Conservation (phyloP, 2,888 invertebrate genomes). For the Brenthis hecate region DNA sequence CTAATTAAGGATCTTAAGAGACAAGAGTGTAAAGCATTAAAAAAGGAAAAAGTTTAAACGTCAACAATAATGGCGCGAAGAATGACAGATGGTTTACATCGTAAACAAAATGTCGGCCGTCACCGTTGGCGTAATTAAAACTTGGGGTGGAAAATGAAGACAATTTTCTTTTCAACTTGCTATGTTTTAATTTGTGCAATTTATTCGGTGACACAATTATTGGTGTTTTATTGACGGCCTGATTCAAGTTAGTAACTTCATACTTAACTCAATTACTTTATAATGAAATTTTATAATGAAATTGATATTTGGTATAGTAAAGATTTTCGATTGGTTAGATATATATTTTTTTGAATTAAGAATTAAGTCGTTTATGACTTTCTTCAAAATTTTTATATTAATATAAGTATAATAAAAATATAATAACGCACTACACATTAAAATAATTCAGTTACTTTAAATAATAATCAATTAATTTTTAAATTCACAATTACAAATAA, state of each 20-base stretch:
- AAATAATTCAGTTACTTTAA: too few relatives aligned
- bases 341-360: too few relatives aligned
- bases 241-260: neutral
- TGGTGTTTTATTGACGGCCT: slow-evolving; percentile 11
- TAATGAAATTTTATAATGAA: too few relatives aligned
- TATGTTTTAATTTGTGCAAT: slow-evolving; percentile 28
- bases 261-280: neutral
- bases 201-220: slow-evolving; percentile 21
- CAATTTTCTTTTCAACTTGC: slow-evolving; percentile 41
- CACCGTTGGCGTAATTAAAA: slow-evolving; percentile 59
- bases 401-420: too few relatives aligned
- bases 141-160: slow-evolving; percentile 46
- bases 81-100: slow-evolving; percentile 77
- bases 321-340: too few relatives aligned
- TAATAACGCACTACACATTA: too few relatives aligned
- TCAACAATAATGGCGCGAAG: slow-evolving; percentile 52
- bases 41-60: slow-evolving; percentile 52
- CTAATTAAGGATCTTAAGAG: slow-evolving; percentile 47
- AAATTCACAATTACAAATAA: too few relatives aligned
- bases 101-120: slow-evolving; percentile 65
- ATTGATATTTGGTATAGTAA: too few relatives aligned
- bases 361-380: too few relatives aligned
- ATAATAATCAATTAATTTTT: too few relatives aligned
- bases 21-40: slow-evolving; percentile 50
- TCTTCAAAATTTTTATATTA: too few relatives aligned